phyloP scores from a whole-genome alignment of 2,888 invertebrate species.

The Philonicus albiceps region DNA sequence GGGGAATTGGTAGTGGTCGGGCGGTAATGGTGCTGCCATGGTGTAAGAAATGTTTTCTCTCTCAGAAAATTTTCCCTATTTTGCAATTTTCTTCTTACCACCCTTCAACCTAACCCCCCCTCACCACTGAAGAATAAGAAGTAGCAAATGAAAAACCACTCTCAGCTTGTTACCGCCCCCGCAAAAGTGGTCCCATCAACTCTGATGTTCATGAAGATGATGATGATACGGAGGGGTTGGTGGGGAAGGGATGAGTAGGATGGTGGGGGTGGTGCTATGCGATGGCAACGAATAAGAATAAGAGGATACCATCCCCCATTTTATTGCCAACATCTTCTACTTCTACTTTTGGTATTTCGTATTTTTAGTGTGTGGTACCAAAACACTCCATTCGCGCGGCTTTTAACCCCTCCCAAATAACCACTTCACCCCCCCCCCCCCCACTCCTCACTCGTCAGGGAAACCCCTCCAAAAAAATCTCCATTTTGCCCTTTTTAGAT shows the following conservation, averaged over 20 bases:
- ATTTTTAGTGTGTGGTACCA: not conserved
- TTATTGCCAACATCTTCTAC: slow-evolving; percentile 4
- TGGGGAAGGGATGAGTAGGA: too few relatives aligned
- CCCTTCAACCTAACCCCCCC: not conserved
- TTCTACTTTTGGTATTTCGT: not conserved
- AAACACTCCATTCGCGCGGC: not conserved
- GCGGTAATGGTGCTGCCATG: not conserved
- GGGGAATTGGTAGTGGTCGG: too few relatives aligned
- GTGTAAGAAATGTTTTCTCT: not conserved
- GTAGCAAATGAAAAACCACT: slow-evolving; percentile 40
- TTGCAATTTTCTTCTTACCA: not conserved
- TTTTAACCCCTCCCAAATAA: not conserved
- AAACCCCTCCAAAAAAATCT: not conserved
- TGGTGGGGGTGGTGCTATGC: not conserved
- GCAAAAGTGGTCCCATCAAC: slow-evolving; percentile 29
- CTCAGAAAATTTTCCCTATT: not conserved
- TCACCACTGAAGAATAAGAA: not conserved
- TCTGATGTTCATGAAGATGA: slow-evolving; percentile 22
- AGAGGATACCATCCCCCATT: not conserved
- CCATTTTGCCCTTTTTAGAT: not conserved
- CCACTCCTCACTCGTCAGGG: too few relatives aligned
- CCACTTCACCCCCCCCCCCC: not conserved
- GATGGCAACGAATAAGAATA: slow-evolving; percentile 29
- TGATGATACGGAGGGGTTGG: not conserved
- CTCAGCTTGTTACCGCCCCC: slow-evolving; percentile 41